Base-by-base conservation (phyloP, 2,888 invertebrate genomes). In the Sthenelais limicola region DNA sequence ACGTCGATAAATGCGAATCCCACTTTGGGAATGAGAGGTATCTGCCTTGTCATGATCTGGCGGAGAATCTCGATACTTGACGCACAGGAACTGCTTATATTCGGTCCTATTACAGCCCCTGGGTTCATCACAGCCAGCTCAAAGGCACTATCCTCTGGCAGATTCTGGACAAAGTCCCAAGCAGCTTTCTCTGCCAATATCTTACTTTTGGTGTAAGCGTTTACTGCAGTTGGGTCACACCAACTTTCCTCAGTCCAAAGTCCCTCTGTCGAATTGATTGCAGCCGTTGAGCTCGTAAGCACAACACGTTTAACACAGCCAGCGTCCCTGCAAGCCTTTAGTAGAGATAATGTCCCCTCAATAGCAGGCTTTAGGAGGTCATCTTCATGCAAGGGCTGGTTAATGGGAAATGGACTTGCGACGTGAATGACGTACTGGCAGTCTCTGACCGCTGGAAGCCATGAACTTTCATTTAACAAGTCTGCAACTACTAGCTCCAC, bases 151-250 rank as follows among this genome's bases (percentile, higher is more conserved):
- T 32, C 33, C 15, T 56, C 89, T 79, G 87, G 85, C 21, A 89
- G 80, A 68, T 88, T 86, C 74, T 89, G 86, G 5, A 90, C 84
- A 79, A 88, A 90, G 71, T 90, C 88, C 90, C 90, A 90, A 0
- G 90, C 90, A 21, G 89, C 89, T 76, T 88, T 88, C 79, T 90
- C 90, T 1, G 90, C 90, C 69, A 89, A 79, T 12, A 89, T 88
- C 80, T 90, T 90, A 75, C 89, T 89, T 78, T 88, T 88, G 38
- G 82, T 82, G 75, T 89, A 89, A 21, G 86, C 79, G 3, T 18
- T 26, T 30, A n/a, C 24, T 18, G 28, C 47, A 7, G 21, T 30
- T 5, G 35, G 28, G 15, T 68, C 47, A 1, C 74, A 68, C 76
- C 76, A 76, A 24, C 74, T 70, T 18, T 68, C 72, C 24, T 76